Conservation (phyloP, 2,888 invertebrate genomes). For the Drosophila nr. perissopoda region DNA sequence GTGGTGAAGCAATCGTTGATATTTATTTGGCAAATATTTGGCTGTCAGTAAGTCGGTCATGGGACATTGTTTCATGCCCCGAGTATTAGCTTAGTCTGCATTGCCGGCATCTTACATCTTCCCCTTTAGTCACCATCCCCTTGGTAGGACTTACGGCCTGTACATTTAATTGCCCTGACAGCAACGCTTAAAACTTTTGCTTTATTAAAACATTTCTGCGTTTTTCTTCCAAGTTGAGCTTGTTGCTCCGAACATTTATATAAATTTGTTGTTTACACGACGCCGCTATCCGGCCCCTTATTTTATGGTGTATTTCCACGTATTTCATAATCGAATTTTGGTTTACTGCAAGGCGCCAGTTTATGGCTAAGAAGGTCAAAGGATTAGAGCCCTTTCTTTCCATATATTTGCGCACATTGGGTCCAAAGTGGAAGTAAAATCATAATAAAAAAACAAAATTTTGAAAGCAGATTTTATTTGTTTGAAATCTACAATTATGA, state of each 20-base stretch:
- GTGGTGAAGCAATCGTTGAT: slow-evolving; percentile 47
- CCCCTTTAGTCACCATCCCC: not conserved
- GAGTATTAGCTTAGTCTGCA: slow-evolving; percentile 59
- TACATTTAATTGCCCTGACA: slow-evolving; percentile 61
- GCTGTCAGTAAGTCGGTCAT: slow-evolving; percentile 56
- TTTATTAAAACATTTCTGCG: slow-evolving; percentile 55
- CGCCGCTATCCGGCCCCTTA: slow-evolving; percentile 24
- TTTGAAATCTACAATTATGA: not conserved
- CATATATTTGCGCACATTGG: slow-evolving; percentile 39
- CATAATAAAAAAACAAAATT: not conserved
- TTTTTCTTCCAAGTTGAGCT: slow-evolving; percentile 10
- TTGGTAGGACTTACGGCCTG: slow-evolving; percentile 18
- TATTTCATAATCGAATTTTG: slow-evolving; percentile 66
- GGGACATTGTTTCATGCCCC: slow-evolving; percentile 55
- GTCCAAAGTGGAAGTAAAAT: not conserved
- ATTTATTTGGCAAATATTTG: slow-evolving; percentile 78
- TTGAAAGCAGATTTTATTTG: not conserved
- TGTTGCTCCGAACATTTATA: slow-evolving; percentile 42
- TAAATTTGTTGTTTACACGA: slow-evolving; percentile 60
- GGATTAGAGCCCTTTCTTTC: slow-evolving; percentile 48
- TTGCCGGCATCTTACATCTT: slow-evolving; percentile 19
- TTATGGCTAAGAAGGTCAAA: slow-evolving; percentile 42
- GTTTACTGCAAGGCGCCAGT: slow-evolving; percentile 38
- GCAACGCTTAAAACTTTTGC: slow-evolving; percentile 41
- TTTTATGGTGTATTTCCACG: slow-evolving; percentile 35